Evolutionary conservation across 2,113 vertebrate genomes (phyloP).

Genomic region (Beaufortia kweichowensis): DNA sequence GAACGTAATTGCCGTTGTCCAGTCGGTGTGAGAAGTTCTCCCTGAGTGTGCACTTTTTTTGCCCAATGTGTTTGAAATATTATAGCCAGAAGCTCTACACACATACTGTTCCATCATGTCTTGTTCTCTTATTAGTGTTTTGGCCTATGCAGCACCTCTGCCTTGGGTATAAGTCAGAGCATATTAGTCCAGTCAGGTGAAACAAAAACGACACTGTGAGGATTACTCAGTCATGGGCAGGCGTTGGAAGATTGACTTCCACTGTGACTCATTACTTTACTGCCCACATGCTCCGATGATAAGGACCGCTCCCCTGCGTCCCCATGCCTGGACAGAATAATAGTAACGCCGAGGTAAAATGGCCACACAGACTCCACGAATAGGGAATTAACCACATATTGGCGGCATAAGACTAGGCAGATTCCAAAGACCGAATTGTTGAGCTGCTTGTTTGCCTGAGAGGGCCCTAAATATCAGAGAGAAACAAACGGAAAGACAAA

Average conservation of each 20-base stretch:
- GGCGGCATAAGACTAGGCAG: constrained; percentile 23
- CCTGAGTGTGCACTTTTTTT: neutral
- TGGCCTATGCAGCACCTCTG: neutral
- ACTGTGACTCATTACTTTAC: constrained; percentile 19
- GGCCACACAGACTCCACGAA: constrained; percentile 2
- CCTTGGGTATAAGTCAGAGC: constrained; percentile 15
- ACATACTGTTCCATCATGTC: neutral
- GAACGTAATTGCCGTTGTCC: neutral
- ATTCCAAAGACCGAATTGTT: constrained; percentile 24
- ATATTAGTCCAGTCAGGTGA: constrained; percentile 23
- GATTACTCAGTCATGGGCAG: constrained; percentile 24
- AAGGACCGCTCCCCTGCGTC: constrained; percentile 28
- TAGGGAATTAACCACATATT: constrained; percentile 38
- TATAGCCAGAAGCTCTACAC: neutral
- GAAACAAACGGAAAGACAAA: constrained; percentile 28
- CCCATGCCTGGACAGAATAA: constrained; percentile 23
- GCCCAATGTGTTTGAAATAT: constrained; percentile 6
- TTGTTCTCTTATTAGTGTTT: constrained; percentile 7
- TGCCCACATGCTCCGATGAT: constrained; percentile 35
- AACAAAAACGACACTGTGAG: constrained; percentile 1
- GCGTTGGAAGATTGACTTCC: neutral
- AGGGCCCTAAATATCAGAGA: neutral
- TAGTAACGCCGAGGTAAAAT: constrained; percentile 12
- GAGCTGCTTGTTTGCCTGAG: constrained; percentile 14
- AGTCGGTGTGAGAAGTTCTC: neutral